A percentile compares a stretch with the other conserved stretches of the same genome.
Conservation (phyloP, 92 coral and sea anemone genomes). For the Pocillopora grandis region DNA sequence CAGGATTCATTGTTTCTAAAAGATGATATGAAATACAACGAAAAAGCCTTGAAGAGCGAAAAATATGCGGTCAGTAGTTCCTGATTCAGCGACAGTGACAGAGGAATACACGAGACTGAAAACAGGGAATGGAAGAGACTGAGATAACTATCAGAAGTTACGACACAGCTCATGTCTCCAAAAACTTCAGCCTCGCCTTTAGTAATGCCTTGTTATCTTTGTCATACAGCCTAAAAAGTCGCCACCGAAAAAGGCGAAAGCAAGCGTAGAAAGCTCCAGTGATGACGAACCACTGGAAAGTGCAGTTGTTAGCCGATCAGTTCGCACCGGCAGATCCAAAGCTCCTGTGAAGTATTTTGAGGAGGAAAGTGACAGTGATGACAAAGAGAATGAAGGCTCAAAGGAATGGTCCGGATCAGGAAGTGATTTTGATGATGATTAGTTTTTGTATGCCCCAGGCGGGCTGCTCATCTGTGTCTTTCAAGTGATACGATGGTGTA, state of each 20-base stretch:
- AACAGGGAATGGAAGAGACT: too few relatives aligned
- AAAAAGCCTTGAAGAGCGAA: too few relatives aligned
- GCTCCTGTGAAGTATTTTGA: constrained; percentile 51
- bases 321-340: constrained; percentile 35
- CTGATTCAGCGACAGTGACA: too few relatives aligned
- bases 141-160: too few relatives aligned
- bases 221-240: constrained; percentile 19
- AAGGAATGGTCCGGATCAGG: constrained; percentile 34
- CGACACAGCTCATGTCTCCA: too few relatives aligned
- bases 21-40: too few relatives aligned
- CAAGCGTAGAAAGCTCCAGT: constrained; percentile 29
- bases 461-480: background rate
- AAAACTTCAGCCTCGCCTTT: too few relatives aligned
- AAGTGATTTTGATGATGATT: constrained; percentile 39
- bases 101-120: too few relatives aligned
- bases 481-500: background rate
- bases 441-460: background rate
- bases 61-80: too few relatives aligned
- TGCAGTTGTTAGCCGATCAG: constrained; percentile 14
- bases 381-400: constrained; percentile 27
- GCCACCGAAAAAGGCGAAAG: constrained; percentile 33
- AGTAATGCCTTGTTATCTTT: background rate
- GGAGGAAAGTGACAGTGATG: constrained; percentile 31
- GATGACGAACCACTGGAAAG: constrained; percentile 38
- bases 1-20: too few relatives aligned